Conservation (phyloP, 2,797 vertebrate species). For the Falco berigora region DNA sequence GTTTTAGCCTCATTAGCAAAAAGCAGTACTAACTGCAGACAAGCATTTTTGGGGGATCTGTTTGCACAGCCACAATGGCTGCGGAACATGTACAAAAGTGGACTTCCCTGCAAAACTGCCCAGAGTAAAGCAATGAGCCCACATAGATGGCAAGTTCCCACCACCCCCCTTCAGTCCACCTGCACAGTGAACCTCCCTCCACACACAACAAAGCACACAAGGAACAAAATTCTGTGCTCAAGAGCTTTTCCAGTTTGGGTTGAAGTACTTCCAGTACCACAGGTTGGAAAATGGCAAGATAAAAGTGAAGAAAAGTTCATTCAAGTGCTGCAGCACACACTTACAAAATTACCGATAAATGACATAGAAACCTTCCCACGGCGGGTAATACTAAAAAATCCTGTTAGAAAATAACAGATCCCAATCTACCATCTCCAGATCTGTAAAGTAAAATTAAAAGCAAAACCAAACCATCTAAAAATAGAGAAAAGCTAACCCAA, state of each 20-base stretch:
- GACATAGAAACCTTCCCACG: not conserved
- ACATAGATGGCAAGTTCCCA: not conserved
- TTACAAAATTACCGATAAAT: not conserved
- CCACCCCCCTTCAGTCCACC: not conserved
- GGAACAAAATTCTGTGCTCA: not conserved
- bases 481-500: not conserved
- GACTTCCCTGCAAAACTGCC: not conserved
- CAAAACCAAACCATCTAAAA: not conserved
- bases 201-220: not conserved
- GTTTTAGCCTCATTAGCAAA: not conserved
- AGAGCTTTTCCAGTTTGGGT: not conserved
- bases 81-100: not conserved
- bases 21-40: not conserved
- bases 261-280: not conserved
- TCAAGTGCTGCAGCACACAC: not conserved
- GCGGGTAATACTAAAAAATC: not conserved
- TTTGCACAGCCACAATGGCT: not conserved
- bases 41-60: not conserved
- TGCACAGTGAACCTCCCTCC: not conserved
- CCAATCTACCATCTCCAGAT: not conserved
- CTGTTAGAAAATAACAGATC: not conserved
- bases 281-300: not conserved
- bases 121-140: not conserved
- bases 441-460: not conserved
- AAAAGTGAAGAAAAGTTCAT: not conserved